Base-by-base conservation (phyloP, 2,113 vertebrate species). In the Epinephelus cyanopodus region DNA sequence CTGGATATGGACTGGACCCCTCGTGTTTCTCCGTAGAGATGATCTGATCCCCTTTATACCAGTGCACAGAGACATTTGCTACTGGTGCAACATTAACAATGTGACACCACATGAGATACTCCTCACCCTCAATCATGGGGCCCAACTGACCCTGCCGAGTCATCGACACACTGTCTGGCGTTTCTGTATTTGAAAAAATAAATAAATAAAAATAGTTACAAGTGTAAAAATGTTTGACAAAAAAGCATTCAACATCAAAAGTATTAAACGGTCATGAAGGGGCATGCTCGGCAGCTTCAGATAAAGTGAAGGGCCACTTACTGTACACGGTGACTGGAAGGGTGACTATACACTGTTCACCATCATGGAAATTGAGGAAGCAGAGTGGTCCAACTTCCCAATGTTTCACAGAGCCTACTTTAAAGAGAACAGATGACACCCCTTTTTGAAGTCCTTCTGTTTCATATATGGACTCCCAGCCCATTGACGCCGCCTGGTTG, bases 301-400 rank as follows among this genome's bases (percentile, higher is more conserved):
- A 62, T 21, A 14, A 23, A 45, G 9, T 19, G 1, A 48, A 45
- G 21, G 57, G 7, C 12, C 53, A 90, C 94, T 93, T 66, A 95
- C 94, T 85, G 79, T 95, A 95, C 45, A 96, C 21, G 0, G 0
- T 77, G 88, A 95, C 3, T 18, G 42, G 0, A 2, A 88, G 1
- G 0, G 0, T 0, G 82, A 64, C 0, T 0, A 0, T 0, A 69
- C 78, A 13, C 0, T 76, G 79, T 1, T 0, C 0, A 0, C 0
- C 6, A 7, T 50, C 0, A 1, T 0, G 0, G 3, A 2, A 0
- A 29, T 53, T 89, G 0, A 54, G 0, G 64, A 0, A 94, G 87
- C 94, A 95, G 0, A 3, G 0, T 6, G 90, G 33, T 0, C 0
- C 0, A 0, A 89, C 0, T 0, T 0, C 0, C 94, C 93, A 95